phyloP scores from a whole-genome alignment of 2,113 vertebrate genomes.

The Halichoeres trimaculatus region DNA sequence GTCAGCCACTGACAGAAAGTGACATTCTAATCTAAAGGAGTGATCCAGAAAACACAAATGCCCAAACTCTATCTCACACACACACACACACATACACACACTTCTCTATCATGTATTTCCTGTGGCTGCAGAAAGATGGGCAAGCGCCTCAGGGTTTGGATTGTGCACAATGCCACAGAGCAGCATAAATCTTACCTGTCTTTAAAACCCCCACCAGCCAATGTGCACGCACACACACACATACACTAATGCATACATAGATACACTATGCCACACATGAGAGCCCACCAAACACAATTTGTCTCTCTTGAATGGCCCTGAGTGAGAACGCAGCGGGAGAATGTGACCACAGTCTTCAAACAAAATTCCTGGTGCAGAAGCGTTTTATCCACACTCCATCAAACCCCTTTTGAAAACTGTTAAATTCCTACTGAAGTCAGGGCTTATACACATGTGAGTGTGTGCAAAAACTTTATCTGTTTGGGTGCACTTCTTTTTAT shows the following conservation, averaged over 20 bases:
- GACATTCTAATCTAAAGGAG: slow-evolving; percentile 81
- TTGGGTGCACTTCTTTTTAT: slow-evolving; percentile 2
- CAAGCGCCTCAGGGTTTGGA: slow-evolving; percentile 32
- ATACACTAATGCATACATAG: slow-evolving; percentile 17
- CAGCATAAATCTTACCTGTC: slow-evolving; percentile 42
- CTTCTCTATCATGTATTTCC: slow-evolving; percentile 31
- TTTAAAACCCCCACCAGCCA: background rate
- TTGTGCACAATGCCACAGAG: slow-evolving; percentile 24
- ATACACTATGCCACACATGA: slow-evolving; percentile 17
- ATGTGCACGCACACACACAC: slow-evolving; percentile 7
- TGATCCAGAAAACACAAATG: slow-evolving; percentile 54
- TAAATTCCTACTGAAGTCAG: background rate
- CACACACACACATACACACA: slow-evolving; percentile 19
- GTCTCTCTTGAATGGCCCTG: slow-evolving; percentile 21
- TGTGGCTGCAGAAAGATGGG: slow-evolving; percentile 34
- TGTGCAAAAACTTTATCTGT: slow-evolving; percentile 40
- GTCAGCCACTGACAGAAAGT: slow-evolving; percentile 74
- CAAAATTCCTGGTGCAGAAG: slow-evolving; percentile 16
- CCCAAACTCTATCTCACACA: slow-evolving; percentile 30
- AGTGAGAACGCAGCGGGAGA: slow-evolving; percentile 26
- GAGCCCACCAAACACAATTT: slow-evolving; percentile 43
- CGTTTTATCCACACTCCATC: slow-evolving; percentile 25
- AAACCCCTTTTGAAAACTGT: slow-evolving; percentile 22
- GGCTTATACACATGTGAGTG: background rate
- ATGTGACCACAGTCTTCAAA: slow-evolving; percentile 45